phyloP scores from a whole-genome alignment of 1,140 invertebrate genomes.

The Meloidogyne chitwoodi region DNA sequence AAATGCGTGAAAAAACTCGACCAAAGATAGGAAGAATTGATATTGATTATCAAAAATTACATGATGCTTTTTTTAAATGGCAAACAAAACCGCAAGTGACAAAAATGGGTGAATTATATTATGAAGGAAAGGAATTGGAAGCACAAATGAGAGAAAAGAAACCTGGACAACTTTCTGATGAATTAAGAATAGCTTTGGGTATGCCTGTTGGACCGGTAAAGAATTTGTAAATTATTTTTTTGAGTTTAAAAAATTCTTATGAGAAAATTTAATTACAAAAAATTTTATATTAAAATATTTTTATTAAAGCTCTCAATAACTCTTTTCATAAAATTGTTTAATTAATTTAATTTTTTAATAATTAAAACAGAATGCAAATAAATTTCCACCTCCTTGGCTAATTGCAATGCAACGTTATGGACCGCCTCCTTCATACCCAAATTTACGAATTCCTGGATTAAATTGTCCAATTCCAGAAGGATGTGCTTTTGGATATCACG shows the following conservation, averaged over 20 bases:
- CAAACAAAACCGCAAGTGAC: constrained; percentile 98
- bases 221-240: too few species aligned
- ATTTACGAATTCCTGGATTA: constrained; percentile 87
- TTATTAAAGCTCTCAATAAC: too few species aligned
- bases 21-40: constrained; percentile 99
- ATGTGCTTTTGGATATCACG: constrained; percentile 94
- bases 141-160: constrained; percentile 96
- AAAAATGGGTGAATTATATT: constrained; percentile 97
- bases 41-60: constrained; percentile 98
- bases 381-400: constrained; percentile 89
- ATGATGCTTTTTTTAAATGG: constrained; percentile 99
- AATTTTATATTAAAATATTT: too few species aligned
- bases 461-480: constrained; percentile 90
- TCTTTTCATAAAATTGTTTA: neutral
- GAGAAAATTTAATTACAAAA: too few species aligned
- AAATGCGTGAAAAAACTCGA: constrained; percentile 92
- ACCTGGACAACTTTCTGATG: constrained; percentile 91
- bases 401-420: constrained; percentile 99
- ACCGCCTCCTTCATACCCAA: constrained; percentile 96
- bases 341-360: neutral
- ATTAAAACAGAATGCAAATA: constrained; percentile 55
- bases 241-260: too few species aligned
- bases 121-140: constrained; percentile 99
- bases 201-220: constrained; percentile 89
- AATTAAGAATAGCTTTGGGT: constrained; percentile 87